These are phyloP conservation scores for Channa maculata DNA, from an alignment of 2,113 vertebrate genomes.

Conservation along the genomic window DNA sequence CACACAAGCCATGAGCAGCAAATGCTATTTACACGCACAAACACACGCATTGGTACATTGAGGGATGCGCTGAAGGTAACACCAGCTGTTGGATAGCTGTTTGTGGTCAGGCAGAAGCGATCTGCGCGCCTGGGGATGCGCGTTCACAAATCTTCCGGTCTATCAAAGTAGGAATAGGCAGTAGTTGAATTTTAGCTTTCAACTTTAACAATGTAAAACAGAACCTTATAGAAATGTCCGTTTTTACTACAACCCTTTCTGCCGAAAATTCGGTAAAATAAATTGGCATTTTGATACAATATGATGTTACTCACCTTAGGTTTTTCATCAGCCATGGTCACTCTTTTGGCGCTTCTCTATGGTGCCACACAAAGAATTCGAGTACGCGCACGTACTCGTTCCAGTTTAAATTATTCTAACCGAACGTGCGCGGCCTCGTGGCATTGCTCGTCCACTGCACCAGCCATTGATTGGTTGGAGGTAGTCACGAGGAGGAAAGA, in stretches of 20 bases:
- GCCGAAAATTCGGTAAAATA: background rate
- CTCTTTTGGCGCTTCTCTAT: conserved; percentile 86
- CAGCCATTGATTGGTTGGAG: conserved; percentile 55
- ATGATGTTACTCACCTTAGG: conserved; percentile 89
- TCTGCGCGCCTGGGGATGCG: conserved; percentile 75
- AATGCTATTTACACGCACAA: too few relatives aligned
- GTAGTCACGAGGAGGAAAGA: conserved; percentile 63
- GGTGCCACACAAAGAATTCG: conserved; percentile 89
- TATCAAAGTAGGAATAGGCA: conserved; percentile 71
- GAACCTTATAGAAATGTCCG: background rate
- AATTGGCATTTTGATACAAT: background rate
- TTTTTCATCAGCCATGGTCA: conserved; percentile 97
- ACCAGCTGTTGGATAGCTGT: conserved; percentile 61
- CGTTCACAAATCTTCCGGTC: conserved; percentile 86
- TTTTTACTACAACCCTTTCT: background rate
- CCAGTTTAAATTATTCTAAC: conserved; percentile 57
- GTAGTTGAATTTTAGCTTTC: conserved; percentile 62
- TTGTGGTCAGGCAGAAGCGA: conserved; percentile 43
- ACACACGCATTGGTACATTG: background rate
- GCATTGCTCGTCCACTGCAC: conserved; percentile 67
- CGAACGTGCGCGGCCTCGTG: conserved; percentile 81
- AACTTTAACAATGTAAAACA: conserved; percentile 57
- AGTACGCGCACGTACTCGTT: conserved; percentile 84
- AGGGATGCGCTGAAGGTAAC: conserved; percentile 33
- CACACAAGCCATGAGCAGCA: background rate